Conservation (phyloP, 2,113 vertebrate genomes). For the Strigops habroptila region DNA sequence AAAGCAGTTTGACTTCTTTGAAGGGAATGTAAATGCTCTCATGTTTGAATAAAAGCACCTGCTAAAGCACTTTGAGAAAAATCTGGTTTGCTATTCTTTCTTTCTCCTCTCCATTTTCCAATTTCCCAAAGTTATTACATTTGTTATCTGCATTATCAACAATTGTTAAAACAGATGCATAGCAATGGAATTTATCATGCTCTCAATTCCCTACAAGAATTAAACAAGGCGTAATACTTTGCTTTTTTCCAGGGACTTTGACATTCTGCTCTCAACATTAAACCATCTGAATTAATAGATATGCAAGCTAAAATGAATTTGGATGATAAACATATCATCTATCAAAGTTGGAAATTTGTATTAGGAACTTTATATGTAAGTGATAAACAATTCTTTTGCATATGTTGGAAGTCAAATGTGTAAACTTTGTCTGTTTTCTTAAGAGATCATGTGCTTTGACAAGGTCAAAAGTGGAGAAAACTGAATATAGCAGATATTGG, state of each 20-base stretch:
- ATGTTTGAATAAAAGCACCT: conserved; percentile 4
- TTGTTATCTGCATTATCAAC: conserved; percentile 10
- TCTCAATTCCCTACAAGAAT: neutral
- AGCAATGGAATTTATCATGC: neutral
- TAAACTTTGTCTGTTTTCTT: neutral
- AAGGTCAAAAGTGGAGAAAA: neutral
- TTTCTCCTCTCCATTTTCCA: neutral
- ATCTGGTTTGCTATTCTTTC: neutral
- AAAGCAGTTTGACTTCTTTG: neutral
- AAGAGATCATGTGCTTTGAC: neutral
- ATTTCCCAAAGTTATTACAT: neutral
- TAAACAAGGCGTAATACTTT: neutral
- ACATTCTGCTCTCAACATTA: conserved; percentile 25
- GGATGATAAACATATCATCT: neutral
- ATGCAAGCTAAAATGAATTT: conserved; percentile 8
- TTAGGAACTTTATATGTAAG: neutral
- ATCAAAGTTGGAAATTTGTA: neutral
- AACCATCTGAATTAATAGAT: conserved; percentile 23
- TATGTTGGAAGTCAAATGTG: neutral
- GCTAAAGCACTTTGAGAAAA: neutral
- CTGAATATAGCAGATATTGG: neutral
- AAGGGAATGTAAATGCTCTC: neutral
- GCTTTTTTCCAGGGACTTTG: neutral
- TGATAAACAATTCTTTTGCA: neutral
- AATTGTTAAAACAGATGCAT: neutral